Percentiles rank a stretch among this genome's conserved stretches.
Conservation (phyloP, 2,888 invertebrate genomes). For the Branchinecta sandiegonensis region DNA sequence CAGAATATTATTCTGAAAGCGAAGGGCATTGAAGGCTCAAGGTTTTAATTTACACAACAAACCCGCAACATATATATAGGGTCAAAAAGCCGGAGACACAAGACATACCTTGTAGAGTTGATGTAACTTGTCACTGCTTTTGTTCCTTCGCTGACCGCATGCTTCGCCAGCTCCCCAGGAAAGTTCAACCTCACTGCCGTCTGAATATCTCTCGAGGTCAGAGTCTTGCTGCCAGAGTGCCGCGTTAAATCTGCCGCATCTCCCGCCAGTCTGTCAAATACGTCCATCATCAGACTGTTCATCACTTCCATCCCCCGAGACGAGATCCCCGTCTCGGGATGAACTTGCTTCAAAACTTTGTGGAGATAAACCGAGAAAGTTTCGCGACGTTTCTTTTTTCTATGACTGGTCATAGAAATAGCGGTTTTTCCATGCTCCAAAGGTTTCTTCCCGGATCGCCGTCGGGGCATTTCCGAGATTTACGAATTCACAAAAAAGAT, state of each 20-base stretch:
- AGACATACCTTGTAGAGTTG: not conserved
- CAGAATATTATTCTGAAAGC: no score
- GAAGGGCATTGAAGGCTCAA: no score
- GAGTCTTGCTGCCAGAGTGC: not conserved
- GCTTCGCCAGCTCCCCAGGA: not conserved
- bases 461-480: no score
- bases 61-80: no score
- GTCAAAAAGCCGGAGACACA: not conserved
- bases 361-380: not conserved
- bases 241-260: not conserved
- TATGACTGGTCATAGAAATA: not conserved
- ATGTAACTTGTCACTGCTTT: conserved; percentile 7
- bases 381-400: not conserved
- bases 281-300: conserved; percentile 11
- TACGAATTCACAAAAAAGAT: no score
- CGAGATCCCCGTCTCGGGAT: conserved; percentile 7
- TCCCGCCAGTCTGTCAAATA: not conserved
- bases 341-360: not conserved
- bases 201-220: conserved; percentile 3
- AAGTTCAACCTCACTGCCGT: conserved; percentile 8
- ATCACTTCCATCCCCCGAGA: not conserved
- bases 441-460: no score
- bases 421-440: no score
- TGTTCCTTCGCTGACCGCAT: not conserved
- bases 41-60: no score